Percentiles rank a stretch among this genome's conserved stretches.
These are phyloP conservation scores for Harpagifer antarcticus DNA, from an alignment of 2,797 vertebrate species.

Conservation along the genomic window DNA sequence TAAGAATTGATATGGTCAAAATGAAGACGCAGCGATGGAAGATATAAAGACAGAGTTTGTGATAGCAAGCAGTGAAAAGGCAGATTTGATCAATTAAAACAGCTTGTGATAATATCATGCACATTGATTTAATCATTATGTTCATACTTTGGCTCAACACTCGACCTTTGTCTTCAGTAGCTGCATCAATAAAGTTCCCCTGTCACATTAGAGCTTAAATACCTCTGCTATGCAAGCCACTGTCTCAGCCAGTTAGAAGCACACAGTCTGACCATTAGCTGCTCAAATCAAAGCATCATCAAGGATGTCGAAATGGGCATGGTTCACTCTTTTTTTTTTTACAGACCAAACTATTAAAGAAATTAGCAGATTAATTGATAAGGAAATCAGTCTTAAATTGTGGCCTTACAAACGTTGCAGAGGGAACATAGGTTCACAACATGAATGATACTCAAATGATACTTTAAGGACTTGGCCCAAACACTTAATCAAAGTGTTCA, in stretches of 20 bases:
- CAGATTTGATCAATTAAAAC: constrained; percentile 52
- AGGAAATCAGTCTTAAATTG: not conserved
- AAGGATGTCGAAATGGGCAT: not conserved
- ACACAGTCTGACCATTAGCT: not conserved
- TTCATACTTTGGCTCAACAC: constrained; percentile 13
- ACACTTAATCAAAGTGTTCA: not conserved
- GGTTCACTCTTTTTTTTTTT: not conserved
- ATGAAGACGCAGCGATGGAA: not conserved
- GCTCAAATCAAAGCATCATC: constrained; percentile 8
- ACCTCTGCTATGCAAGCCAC: not conserved
- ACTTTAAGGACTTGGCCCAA: not conserved
- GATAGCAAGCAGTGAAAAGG: constrained; percentile 7
- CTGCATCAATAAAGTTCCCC: not conserved
- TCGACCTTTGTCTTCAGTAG: not conserved
- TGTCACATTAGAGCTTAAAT: not conserved
- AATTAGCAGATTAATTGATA: not conserved
- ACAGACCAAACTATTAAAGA: not conserved
- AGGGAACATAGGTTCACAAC: too few species aligned
- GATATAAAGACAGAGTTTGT: constrained; percentile 18
- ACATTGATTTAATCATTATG: constrained; percentile 43
- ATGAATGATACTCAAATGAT: not conserved
- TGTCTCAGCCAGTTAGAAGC: not conserved
- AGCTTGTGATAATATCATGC: constrained; percentile 60
- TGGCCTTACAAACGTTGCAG: not conserved
- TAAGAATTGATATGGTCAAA: constrained; percentile 21